Conservation (phyloP, 2,797 vertebrate genomes). For the Diglossa cyanea region DNA sequence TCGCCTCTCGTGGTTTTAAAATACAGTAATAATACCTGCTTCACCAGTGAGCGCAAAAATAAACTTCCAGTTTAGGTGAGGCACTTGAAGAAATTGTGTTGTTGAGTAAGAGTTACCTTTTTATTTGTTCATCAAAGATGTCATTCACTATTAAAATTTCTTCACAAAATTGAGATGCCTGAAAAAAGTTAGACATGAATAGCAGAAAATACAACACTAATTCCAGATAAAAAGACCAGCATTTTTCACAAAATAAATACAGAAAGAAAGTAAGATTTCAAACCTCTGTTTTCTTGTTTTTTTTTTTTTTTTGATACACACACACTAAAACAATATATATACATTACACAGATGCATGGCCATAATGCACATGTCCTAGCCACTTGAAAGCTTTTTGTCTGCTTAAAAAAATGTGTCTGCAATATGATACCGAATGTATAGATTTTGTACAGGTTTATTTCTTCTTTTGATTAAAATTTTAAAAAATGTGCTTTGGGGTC, state of each 20-base stretch:
- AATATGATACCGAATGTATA: not conserved
- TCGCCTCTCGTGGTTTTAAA: not conserved
- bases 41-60: not conserved
- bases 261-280: not conserved
- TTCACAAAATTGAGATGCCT: not conserved
- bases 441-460: not conserved
- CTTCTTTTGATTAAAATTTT: not conserved
- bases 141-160: not conserved
- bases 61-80: not conserved
- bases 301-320: not conserved
- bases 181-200: not conserved
- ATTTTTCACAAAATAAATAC: not conserved
- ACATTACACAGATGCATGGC: not conserved
- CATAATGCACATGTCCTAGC: not conserved
- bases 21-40: not conserved
- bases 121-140: not conserved
- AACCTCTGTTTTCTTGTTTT: not conserved
- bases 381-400: conserved; percentile 20
- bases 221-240: not conserved
- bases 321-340: not conserved
- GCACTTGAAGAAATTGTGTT: not conserved
- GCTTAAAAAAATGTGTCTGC: conserved; percentile 1
- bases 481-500: not conserved
- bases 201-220: not conserved
- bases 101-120: not conserved